These are phyloP conservation scores for Tadarida brasiliensis DNA, from an alignment of 2,797 vertebrate genomes.

Conservation along the genomic window DNA sequence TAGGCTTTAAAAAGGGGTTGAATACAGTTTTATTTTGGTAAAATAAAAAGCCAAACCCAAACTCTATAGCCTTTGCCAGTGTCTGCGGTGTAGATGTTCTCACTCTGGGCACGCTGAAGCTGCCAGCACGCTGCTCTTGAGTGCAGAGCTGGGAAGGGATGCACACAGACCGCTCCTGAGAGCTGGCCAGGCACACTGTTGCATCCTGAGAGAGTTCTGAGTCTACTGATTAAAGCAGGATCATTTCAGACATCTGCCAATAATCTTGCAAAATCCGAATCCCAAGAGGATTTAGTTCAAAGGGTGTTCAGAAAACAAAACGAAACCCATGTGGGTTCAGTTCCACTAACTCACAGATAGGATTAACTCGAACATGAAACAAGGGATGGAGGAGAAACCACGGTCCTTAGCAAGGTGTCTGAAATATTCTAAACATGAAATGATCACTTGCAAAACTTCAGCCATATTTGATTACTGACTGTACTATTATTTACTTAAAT, in stretches of 20 bases:
- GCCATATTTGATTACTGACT: neutral
- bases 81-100: neutral
- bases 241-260: constrained; percentile 21
- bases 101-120: neutral
- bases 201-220: neutral
- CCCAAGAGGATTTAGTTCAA: constrained; percentile 41
- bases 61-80: neutral
- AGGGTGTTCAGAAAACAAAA: constrained; percentile 31
- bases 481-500: constrained; percentile 3
- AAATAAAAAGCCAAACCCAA: neutral
- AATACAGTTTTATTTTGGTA: constrained; percentile 28
- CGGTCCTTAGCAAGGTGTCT: neutral
- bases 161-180: neutral
- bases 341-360: neutral
- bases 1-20: neutral
- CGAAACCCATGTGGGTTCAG: neutral
- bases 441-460: neutral
- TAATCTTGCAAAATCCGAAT: neutral
- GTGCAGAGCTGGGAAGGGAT: neutral
- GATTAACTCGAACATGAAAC: neutral
- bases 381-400: neutral
- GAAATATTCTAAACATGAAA: neutral
- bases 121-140: neutral
- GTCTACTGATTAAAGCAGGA: neutral
- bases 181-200: neutral